Conservation (phyloP, 53 echinoderm and acorn worm species). For the Zoroaster sp. region DNA sequence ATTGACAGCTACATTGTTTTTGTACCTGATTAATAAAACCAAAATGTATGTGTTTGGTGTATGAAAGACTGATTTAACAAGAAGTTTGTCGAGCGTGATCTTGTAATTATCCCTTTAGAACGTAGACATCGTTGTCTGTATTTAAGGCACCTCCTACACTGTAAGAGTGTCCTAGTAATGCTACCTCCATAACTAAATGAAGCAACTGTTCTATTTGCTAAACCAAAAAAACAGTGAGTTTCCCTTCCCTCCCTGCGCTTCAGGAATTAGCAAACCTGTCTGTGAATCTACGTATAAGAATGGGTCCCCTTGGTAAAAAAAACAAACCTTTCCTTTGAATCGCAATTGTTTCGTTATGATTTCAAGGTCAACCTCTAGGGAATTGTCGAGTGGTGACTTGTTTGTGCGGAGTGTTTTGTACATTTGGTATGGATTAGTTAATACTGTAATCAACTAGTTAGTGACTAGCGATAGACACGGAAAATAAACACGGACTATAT, state of each 20-base stretch:
- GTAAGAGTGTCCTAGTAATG: no score
- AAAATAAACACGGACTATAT: background rate
- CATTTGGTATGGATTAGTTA: conserved; percentile 27
- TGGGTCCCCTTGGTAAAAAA: no score
- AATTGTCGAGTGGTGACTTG: background rate
- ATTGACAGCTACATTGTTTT: background rate
- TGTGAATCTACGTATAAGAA: no score
- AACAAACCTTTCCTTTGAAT: background rate
- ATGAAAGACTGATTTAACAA: background rate
- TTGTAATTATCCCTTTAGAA: background rate
- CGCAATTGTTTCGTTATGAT: background rate
- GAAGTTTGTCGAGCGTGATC: background rate
- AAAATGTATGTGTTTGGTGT: background rate
- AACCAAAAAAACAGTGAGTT: no score
- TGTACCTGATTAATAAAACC: background rate
- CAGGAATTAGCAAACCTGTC: no score
- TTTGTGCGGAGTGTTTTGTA: conserved; percentile 37
- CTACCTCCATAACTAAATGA: no score
- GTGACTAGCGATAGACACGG: background rate
- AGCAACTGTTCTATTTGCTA: no score
- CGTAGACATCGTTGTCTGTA: background rate
- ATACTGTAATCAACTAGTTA: conserved; percentile 1
- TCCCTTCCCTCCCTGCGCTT: no score
- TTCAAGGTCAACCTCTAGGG: background rate
- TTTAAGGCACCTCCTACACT: no score